Evolutionary conservation across 2,888 invertebrate genomes (phyloP), one percentile per base, ranked within the genome.

Genomic region (Andrena bucephala): DNA sequence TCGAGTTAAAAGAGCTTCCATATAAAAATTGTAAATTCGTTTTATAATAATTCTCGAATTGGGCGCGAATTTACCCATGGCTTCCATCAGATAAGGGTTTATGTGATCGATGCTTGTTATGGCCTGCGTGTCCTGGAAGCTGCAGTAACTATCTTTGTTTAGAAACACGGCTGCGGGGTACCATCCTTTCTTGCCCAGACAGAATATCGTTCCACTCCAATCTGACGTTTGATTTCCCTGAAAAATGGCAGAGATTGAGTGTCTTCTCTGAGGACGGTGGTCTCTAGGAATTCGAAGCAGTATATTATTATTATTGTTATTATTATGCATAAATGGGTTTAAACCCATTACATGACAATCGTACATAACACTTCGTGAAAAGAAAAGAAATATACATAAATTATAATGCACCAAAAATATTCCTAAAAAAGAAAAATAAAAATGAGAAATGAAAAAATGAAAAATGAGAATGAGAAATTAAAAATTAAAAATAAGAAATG

Each of bases 141-240:
- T 95, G 87, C 96, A 96, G 73, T 94, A 76, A 7, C 91, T 93
- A 63, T 95, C 94, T 59, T 95, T 94, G 75, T 96, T 96, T 16
- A 95, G 94, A 89, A 96, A 97, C 8, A 96, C 94, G 0, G 97
- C 96, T 4, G 96, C 95, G 0, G 97, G 97, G 92, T 96, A 96
- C 97, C 97, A 97, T 27, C 96, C 96, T 48, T 93, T 93, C 6
- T 94, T 94, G 10, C 95, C 95, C 60, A 96, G 95, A 89, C 97
- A 97, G 57, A 96, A 96, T 20, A 97, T 95, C 27, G 96, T 95
- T 42, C 97, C 97, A 84, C 95, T 96, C 96, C 96, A 97, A 8
- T 68, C 52, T 0, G 80, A 85, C 2, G 52, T 77, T 24, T 16
- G 29, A 2, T 67, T 78, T 10, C 6, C 27, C 83, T 83, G 8